Evolutionary conservation across 2,113 vertebrate species (phyloP).

Genomic region (Lophochroa leadbeateri): DNA sequence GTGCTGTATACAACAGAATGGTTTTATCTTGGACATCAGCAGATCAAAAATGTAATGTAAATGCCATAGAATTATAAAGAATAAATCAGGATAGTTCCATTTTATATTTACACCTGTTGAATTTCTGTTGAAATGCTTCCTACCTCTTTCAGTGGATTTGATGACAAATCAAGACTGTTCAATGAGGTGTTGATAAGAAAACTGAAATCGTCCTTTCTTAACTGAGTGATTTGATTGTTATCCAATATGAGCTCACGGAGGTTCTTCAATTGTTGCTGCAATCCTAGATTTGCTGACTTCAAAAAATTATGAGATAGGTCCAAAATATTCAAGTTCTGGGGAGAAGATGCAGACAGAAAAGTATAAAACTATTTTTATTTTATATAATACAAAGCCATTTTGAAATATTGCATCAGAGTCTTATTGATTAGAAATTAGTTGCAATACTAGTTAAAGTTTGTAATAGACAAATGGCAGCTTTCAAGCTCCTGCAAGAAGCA

Average conservation of each 20-base stretch:
- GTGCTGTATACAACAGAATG: background rate
- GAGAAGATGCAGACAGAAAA: background rate
- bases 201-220: constrained; percentile 81
- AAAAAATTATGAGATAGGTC: constrained; percentile 88
- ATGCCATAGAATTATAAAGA: background rate
- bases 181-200: constrained; percentile 83
- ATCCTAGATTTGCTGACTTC: constrained; percentile 80
- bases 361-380: background rate
- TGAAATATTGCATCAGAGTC: background rate
- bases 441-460: background rate
- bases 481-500: background rate
- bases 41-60: background rate
- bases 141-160: constrained; percentile 83
- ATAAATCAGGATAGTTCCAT: background rate
- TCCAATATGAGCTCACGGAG: constrained; percentile 79
- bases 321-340: constrained; percentile 83
- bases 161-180: constrained; percentile 82
- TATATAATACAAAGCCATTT: background rate
- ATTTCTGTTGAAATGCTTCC: constrained; percentile 8
- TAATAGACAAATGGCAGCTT: background rate
- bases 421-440: background rate
- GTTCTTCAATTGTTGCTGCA: constrained; percentile 77
- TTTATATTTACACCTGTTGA: background rate
- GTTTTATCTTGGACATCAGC: background rate
- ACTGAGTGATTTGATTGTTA: constrained; percentile 76